Evolutionary conservation across 2,888 invertebrate genomes (phyloP), one percentile per base, ranked within the genome.

Genomic region (Schrankia costaestrigalis): DNA sequence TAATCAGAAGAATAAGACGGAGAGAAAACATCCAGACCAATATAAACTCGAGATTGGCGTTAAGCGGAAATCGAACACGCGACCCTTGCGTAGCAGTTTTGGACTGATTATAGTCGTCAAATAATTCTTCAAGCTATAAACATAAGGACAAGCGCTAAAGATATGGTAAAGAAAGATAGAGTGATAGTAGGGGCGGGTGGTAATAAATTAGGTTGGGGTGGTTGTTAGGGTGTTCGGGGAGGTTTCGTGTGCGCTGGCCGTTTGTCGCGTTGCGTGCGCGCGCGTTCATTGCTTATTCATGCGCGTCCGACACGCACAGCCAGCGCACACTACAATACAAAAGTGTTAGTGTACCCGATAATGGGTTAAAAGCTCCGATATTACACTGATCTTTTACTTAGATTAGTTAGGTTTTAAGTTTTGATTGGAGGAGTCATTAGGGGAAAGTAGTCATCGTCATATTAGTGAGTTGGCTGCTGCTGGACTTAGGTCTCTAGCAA

Each of bases 211-310:
- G 64, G 75, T 74, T 63, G 66, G 71, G 68, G 54, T 64, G 55
- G 48, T 34, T 38, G 41, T 73, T 67, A 71, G 68, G 64, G 58
- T 63, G 71, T 78, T 71, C 60, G 76, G 71, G 26, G 22, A 18
- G 63, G 72, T 84, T 73, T 85, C 86, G 87, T 86, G 86, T 84
- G 84, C 81, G 28, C 47, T 35, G 59, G 61, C 64, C 56, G 70
- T 70, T 70, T 70, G 68, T 70, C 63, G 78, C 71, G 74, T 85
- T 66, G 86, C 86, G 87, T 86, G 86, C 86, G 85, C 84, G 57
- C 66, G 84, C 84, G 80, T 82, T 85, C 86, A 82, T 87, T 83
- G 71, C 74, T 79, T 86, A 86, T 86, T 86, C 87, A 87, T 85
- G 75, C 78, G 67, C 68, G 54, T 53, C 52, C 45, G 54, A 63